These are phyloP conservation scores for Saturnia pavonia DNA, from an alignment of 2,888 invertebrate genomes.

Conservation along the genomic window DNA sequence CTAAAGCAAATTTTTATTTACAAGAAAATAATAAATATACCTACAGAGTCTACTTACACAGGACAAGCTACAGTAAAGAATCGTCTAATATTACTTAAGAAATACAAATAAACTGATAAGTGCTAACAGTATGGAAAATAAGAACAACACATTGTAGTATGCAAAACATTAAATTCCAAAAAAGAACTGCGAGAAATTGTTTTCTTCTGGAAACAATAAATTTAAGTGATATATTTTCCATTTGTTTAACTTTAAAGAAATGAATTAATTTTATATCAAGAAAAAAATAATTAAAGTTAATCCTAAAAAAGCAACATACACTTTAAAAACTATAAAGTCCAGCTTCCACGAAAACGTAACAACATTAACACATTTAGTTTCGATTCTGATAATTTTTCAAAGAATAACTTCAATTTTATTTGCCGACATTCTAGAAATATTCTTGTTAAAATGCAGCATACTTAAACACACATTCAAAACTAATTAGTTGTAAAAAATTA, in stretches of 20 bases:
- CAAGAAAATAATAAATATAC: too few species aligned
- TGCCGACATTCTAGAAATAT: background rate
- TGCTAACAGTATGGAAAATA: background rate
- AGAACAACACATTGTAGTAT: background rate
- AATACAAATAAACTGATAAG: background rate
- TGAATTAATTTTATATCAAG: background rate
- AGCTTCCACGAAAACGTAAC: too few species aligned
- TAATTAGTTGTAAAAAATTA: conserved; percentile 25
- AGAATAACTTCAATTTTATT: background rate
- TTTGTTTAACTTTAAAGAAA: too few species aligned
- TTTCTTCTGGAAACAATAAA: background rate
- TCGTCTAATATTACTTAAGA: background rate
- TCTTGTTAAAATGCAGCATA: conserved; percentile 15
- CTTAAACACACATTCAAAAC: conserved; percentile 4
- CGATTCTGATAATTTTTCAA: too few species aligned
- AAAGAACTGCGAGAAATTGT: background rate
- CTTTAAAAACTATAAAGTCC: too few species aligned
- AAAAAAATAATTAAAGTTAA: background rate
- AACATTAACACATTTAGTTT: too few species aligned
- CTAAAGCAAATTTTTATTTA: too few species aligned
- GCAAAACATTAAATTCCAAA: background rate
- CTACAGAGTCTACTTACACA: too few species aligned
- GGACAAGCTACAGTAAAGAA: too few species aligned
- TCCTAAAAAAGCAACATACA: background rate
- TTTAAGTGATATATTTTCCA: background rate